A percentile compares a stretch with the other conserved stretches of the same genome.
phyloP scores from a whole-genome alignment of 2,113 vertebrate species.

The Charina bottae region DNA sequence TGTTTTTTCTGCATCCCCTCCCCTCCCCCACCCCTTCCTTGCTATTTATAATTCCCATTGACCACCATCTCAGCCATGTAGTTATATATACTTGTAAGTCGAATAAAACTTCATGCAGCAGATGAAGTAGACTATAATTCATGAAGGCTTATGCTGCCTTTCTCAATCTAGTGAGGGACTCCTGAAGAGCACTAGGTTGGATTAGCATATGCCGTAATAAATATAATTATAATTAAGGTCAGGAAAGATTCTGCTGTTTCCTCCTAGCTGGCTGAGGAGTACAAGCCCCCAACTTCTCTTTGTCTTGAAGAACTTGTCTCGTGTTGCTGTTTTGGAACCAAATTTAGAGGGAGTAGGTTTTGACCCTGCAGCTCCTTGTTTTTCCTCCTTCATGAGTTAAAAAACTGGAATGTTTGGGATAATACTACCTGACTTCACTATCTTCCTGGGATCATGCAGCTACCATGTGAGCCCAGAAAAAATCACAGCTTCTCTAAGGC shows the following conservation, averaged over 20 bases:
- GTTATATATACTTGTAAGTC: not conserved
- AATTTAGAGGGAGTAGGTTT: no score
- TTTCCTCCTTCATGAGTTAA: no score
- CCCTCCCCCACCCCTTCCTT: not conserved
- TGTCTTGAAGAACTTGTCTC: no score
- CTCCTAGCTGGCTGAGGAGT: not conserved
- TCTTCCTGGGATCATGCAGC: no score
- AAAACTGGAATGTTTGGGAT: no score
- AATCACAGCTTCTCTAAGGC: no score
- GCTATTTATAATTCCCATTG: not conserved
- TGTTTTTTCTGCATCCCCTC: not conserved
- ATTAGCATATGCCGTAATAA: not conserved
- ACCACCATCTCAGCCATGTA: not conserved
- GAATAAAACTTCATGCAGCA: not conserved
- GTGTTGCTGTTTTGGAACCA: no score
- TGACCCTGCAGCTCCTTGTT: no score
- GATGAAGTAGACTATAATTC: not conserved
- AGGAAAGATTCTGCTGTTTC: not conserved
- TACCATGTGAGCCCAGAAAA: no score
- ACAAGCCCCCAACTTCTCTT: no score
- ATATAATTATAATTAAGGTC: not conserved
- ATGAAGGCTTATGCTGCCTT: not conserved
- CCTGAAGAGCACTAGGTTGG: not conserved
- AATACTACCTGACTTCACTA: no score
- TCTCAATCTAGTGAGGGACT: not conserved